Evolutionary conservation across 2,888 invertebrate species (phyloP), one percentile per base, ranked within the genome.

Genomic region (Epinotia bilunana): DNA sequence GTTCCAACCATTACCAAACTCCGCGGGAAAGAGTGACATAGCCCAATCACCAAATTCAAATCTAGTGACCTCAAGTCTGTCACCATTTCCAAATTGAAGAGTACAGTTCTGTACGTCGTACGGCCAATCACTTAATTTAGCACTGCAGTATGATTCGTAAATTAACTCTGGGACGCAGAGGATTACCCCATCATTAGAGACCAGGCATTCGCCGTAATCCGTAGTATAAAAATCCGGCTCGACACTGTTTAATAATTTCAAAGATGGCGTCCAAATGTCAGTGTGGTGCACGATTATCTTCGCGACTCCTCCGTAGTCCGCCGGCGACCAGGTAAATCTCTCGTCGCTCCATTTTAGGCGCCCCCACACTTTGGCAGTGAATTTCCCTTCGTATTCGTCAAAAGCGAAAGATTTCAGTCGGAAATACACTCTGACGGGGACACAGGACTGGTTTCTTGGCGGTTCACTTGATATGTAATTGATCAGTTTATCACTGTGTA

Each of bases 91-190:
- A 13, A 69, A 69, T 7, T 60, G n/a, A 3, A 69, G 58, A 2
- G 69, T 69, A n/a, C 69, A 69, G 39, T 69, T 69, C n/a, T 69
- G 69, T 12, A 69, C 46, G 16, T 69, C 69, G 11, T 39, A 69
- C 1, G 69, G 69, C 69, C 69, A 69, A 16, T 60, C 12, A 11
- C 12, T 46, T n/a, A 69, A 58, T 69, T 43, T 69, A 12, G 69
- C 20, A n/a, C 2, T 60, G 46, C 69, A 69, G n/a, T 28, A 69
- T n/a, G 72, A 73, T 18, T 58, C 65, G 33, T 65, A 73, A 39
- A 73, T 28, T 9, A 65, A 7, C 18, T 65, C 46, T 1, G 60
- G 58, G 3, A 49, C 58, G 46, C 69, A 69, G 43, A 69, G 23
- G 7, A 69, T 20, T 60, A 12, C n/a, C 16, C 69, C 69, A 9